A percentile compares a stretch with the other conserved stretches of the same genome.
Evolutionary conservation across 2,113 vertebrate genomes (phyloP).

Genomic region (Scatophagus argus): DNA sequence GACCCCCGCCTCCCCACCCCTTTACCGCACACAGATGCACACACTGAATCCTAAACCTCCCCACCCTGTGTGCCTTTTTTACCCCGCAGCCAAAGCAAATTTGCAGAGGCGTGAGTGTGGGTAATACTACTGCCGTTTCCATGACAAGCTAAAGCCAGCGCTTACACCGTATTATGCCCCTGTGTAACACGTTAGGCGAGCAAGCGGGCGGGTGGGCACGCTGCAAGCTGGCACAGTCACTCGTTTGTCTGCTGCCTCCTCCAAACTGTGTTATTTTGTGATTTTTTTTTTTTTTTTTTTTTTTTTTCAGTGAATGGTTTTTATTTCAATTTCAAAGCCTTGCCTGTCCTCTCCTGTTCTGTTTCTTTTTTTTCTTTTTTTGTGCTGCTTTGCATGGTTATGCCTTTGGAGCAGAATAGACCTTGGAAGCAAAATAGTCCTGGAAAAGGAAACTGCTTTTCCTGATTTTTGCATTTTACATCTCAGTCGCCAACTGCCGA

Average conservation of each 20-base stretch:
- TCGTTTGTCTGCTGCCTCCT: slow-evolving; percentile 55
- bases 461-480: slow-evolving; percentile 67
- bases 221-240: slow-evolving; percentile 60
- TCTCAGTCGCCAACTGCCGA: slow-evolving; percentile 67
- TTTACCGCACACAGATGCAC: slow-evolving; percentile 13
- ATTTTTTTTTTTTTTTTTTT: slow-evolving; percentile 26
- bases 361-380: slow-evolving; percentile 1
- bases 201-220: slow-evolving; percentile 45
- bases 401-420: slow-evolving; percentile 66
- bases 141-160: slow-evolving; percentile 77
- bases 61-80: slow-evolving; percentile 18
- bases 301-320: slow-evolving; percentile 40
- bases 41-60: slow-evolving; percentile 16
- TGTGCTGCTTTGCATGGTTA: slow-evolving; percentile 57
- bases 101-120: slow-evolving; percentile 79
- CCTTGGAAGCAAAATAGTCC: slow-evolving; percentile 58
- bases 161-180: slow-evolving; percentile 77
- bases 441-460: slow-evolving; percentile 64
- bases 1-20: background rate
- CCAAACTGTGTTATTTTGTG: slow-evolving; percentile 55
- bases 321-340: slow-evolving; percentile 67
- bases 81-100: slow-evolving; percentile 72
- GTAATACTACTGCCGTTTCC: slow-evolving; percentile 73
- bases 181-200: slow-evolving; percentile 62
- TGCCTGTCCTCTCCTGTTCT: slow-evolving; percentile 24